A percentile compares a stretch with the other conserved stretches of the same genome.
These are phyloP conservation scores for Leptura quadrifasciata DNA, from an alignment of 2,888 invertebrate genomes.

Conservation along the genomic window DNA sequence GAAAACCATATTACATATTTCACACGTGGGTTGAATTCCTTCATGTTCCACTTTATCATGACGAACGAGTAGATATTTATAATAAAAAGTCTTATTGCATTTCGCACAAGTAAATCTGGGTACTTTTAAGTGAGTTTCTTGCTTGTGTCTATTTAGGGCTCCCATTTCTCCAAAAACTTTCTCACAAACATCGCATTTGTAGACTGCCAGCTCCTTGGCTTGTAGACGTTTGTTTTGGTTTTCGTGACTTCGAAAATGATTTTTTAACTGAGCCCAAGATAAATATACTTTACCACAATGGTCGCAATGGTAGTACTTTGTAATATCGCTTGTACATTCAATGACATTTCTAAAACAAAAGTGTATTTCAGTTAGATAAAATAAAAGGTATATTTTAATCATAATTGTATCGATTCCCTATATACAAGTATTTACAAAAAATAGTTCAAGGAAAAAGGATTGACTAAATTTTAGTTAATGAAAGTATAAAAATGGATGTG, in stretches of 20 bases:
- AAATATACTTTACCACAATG: conserved; percentile 36
- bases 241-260: conserved; percentile 40
- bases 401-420: neutral
- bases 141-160: conserved; percentile 73
- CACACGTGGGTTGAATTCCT: conserved; percentile 41
- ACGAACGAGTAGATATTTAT: conserved; percentile 38
- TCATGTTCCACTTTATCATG: conserved; percentile 38
- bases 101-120: conserved; percentile 25
- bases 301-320: conserved; percentile 33
- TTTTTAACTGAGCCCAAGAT: conserved; percentile 38
- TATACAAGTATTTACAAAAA: neutral
- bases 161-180: conserved; percentile 73
- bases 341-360: conserved; percentile 40
- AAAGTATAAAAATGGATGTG: neutral
- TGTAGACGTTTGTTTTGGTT: conserved; percentile 28
- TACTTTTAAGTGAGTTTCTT: conserved; percentile 65
- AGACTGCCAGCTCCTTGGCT: conserved; percentile 44
- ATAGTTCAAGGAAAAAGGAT: neutral
- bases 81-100: conserved; percentile 31
- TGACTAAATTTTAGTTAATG: neutral
- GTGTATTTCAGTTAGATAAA: neutral
- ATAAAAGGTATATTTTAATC: neutral
- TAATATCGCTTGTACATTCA: conserved; percentile 11
- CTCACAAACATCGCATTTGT: conserved; percentile 71
- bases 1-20: conserved; percentile 51